phyloP scores from a whole-genome alignment of 2,113 vertebrate species.

The Sceloporus tristichus region DNA sequence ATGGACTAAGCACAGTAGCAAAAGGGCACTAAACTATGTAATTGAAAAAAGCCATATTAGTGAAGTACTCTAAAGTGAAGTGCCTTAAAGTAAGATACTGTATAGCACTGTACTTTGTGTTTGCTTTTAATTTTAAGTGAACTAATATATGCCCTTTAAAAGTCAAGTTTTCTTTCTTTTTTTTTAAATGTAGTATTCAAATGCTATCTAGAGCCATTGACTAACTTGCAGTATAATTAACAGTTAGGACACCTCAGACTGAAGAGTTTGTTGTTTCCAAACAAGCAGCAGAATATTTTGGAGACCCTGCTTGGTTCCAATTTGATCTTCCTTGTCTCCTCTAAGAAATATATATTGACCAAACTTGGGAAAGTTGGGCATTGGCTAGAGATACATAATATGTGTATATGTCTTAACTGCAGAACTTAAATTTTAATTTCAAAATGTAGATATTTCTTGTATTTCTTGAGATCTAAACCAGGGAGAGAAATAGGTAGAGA shows the following conservation, averaged over 20 bases:
- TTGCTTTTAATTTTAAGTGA: conserved; percentile 67
- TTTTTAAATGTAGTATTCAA: conserved; percentile 79
- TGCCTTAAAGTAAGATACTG: no score
- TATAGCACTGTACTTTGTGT: not conserved
- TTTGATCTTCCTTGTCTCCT: not conserved
- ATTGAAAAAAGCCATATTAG: no score
- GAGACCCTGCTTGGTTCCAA: conserved; percentile 37
- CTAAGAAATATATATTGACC: not conserved
- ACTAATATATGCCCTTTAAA: conserved; percentile 80
- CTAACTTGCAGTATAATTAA: conserved; percentile 75
- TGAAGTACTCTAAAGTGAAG: not conserved
- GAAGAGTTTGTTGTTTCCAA: conserved; percentile 64
- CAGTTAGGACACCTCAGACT: conserved; percentile 70
- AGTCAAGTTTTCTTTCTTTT: conserved; percentile 80
- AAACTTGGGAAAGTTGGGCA: not conserved
- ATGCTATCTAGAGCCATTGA: conserved; percentile 83
- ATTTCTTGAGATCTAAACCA: not conserved
- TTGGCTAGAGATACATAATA: not conserved
- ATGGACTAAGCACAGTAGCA: not conserved
- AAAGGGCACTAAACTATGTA: not conserved
- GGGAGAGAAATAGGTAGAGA: not conserved
- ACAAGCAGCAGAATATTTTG: conserved; percentile 51
- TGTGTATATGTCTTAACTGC: not conserved
- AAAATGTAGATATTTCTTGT: not conserved
- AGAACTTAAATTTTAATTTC: not conserved